Evolutionary conservation across 2,797 vertebrate species (phyloP).

Genomic region (Cichlasoma orientale): DNA sequence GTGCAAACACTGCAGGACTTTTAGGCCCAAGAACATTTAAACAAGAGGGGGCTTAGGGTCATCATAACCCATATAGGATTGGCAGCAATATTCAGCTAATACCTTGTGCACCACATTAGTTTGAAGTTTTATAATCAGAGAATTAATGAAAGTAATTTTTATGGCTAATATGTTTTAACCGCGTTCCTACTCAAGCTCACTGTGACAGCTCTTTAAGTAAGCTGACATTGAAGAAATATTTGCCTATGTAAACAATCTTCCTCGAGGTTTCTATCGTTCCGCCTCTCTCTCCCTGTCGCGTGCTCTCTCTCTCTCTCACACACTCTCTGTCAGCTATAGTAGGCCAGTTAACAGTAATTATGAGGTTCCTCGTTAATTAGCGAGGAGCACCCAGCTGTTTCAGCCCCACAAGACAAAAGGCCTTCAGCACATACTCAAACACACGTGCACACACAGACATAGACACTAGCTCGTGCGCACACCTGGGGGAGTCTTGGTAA

Average conservation of each 20-base stretch:
- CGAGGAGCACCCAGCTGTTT: constrained; percentile 78
- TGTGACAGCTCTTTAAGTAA: neutral
- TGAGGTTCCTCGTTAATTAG: constrained; percentile 78
- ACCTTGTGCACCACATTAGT: neutral
- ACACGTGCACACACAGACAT: constrained; percentile 26
- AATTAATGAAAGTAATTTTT: neutral
- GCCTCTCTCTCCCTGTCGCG: neutral
- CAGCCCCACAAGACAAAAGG: constrained; percentile 76
- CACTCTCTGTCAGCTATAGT: constrained; percentile 58
- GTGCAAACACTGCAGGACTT: neutral
- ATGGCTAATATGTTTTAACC: neutral
- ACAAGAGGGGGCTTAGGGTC: neutral
- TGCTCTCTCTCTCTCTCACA: neutral
- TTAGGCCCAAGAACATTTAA: neutral
- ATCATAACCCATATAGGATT: neutral
- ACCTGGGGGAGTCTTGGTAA: constrained; percentile 69
- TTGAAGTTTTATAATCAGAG: neutral
- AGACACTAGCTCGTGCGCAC: constrained; percentile 37
- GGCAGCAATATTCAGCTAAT: neutral
- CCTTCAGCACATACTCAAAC: constrained; percentile 45
- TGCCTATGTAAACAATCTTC: constrained; percentile 14
- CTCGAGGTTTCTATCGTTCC: constrained; percentile 14
- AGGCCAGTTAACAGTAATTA: constrained; percentile 78
- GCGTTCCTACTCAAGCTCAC: neutral
- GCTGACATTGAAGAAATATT: constrained; percentile 35